phyloP scores from a whole-genome alignment of 2,888 invertebrate species.

The Protonemura montana region DNA sequence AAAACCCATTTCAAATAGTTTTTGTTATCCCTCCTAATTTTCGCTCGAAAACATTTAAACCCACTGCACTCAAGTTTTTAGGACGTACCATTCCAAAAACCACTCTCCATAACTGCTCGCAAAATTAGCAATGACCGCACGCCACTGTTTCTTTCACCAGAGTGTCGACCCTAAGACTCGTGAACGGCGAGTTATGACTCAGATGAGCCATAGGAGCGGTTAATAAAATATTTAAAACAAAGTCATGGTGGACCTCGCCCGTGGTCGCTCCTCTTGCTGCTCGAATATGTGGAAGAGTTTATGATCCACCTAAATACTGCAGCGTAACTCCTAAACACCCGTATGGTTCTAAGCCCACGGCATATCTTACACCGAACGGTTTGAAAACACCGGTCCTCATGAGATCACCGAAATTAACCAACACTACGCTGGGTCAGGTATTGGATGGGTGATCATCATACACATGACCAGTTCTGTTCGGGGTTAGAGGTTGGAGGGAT shows the following conservation, averaged over 20 bases:
- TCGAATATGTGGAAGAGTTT: neutral
- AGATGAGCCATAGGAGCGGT: neutral
- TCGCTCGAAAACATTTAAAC: no score
- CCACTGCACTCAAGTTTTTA: no score
- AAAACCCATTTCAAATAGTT: no score
- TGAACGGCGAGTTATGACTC: slow-evolving; percentile 2
- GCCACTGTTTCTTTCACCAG: neutral
- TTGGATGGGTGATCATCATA: no score
- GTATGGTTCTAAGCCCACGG: neutral
- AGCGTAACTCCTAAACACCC: neutral
- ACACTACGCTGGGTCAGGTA: no score
- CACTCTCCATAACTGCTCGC: no score
- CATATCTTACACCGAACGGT: neutral
- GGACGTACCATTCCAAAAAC: no score
- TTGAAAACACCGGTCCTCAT: no score
- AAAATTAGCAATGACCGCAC: neutral
- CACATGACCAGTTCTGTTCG: no score
- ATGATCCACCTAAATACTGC: neutral
- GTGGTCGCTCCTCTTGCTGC: neutral
- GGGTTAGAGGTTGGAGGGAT: no score
- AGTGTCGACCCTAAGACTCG: neutral
- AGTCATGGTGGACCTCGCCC: neutral
- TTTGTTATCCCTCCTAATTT: no score
- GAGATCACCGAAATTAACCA: no score
- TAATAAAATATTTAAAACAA: neutral